Base-by-base conservation (phyloP, 2,797 vertebrate species). In the Petrocephalus sullivani region DNA sequence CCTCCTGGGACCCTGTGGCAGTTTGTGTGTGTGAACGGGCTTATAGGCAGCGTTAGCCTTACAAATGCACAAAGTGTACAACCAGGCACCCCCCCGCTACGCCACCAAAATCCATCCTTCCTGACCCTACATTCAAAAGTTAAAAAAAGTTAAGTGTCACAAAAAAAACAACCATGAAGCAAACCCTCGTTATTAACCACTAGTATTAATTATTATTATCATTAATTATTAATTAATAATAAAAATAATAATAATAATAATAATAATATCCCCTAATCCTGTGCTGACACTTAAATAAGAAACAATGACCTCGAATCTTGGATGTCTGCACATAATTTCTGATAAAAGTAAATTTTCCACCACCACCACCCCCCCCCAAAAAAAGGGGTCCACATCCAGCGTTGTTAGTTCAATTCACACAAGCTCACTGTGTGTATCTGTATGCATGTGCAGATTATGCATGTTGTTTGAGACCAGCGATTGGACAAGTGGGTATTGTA, bases 51-150 rank as follows among this genome's bases (percentile, higher is more conserved):
- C 4, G 12, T 53, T 53, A 57, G 14, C 56, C 2, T 57, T 57
- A 57, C 56, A 57, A 6, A 46, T 2, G 16, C 23, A 33, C 2
- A 23, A 14, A 4, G 12, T 8, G 49, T 23, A 84, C 21, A 56
- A 8, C 82, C 4, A 56, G 37, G 14, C 0, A 78, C 0, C 0
- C 14, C 16, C 16, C 51, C 51, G 54, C 19, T 84, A 12, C 46
- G n/a, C 14, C 37, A n/a, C 28, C 16, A 81, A 81, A n/a, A 12
- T 6, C 56, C 71, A 37, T 71, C 87, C 58, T 21, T 4, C 51
- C 61, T 89, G 14, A 87, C 89, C 28, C 75, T 86, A n/a, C 46
- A 75, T 51, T 51, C 71, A 41, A 85, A 87, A 51, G 33, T 16
- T 23, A 37, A 78, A 78, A 78, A 28, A 28, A 28, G 28, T 28